These are phyloP conservation scores for Platycnemis pennipes DNA, from an alignment of 2,888 invertebrate species.

Conservation along the genomic window DNA sequence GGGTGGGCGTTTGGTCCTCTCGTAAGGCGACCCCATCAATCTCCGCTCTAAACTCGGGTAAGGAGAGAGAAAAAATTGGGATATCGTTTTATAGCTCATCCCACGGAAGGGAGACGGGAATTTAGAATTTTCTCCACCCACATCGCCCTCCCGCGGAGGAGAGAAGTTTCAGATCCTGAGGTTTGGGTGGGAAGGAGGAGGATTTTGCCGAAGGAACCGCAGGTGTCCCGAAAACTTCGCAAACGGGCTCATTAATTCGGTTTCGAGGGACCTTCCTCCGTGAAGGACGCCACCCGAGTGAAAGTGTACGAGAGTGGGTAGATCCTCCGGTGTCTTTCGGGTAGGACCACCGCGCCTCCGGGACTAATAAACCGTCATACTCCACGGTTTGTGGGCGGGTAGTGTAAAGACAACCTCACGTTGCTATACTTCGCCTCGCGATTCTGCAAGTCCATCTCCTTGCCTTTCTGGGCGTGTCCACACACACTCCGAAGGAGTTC, in stretches of 20 bases:
- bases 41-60: not conserved
- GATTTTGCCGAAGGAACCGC: constrained; percentile 26
- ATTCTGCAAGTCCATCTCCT: no score
- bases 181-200: not conserved
- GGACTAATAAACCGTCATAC: not conserved
- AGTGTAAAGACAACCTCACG: no score
- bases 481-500: not conserved
- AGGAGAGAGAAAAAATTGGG: not conserved
- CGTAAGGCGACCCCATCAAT: not conserved
- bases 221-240: constrained; percentile 12
- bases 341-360: not conserved
- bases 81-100: constrained; percentile 26
- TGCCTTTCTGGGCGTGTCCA: no score
- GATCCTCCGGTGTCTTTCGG: not conserved
- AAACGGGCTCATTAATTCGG: constrained; percentile 39
- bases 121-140: not conserved
- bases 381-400: not conserved
- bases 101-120: not conserved
- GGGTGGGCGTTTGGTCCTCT: not conserved
- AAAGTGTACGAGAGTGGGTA: not conserved
- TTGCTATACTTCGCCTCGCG: no score
- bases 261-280: not conserved
- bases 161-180: not conserved
- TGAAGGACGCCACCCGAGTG: not conserved
- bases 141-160: not conserved